Evolutionary conservation across 2,888 invertebrate genomes (phyloP).

Genomic region (Scaptomyza reducta): DNA sequence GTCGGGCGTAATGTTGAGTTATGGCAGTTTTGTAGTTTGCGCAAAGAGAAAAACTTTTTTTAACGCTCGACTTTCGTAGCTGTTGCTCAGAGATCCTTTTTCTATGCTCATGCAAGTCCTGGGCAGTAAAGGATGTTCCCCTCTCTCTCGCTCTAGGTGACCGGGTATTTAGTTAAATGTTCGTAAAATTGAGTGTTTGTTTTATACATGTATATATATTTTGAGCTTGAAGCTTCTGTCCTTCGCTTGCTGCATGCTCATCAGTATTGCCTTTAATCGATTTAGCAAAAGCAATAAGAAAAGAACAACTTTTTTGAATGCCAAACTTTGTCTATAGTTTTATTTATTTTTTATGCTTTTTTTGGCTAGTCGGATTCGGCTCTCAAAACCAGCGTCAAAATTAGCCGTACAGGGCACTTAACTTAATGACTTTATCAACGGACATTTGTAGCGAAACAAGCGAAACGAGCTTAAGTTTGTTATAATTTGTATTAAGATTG

Average conservation of each 20-base stretch:
- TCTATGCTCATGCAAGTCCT: not conserved
- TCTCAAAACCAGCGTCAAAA: constrained; percentile 38
- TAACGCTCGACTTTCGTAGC: constrained; percentile 56
- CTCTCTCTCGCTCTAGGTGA: not conserved
- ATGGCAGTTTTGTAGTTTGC: constrained; percentile 77
- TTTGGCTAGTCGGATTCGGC: not conserved
- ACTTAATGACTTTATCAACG: constrained; percentile 67
- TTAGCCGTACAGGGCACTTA: constrained; percentile 53
- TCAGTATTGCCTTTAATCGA: constrained; percentile 66
- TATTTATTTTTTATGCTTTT: constrained; percentile 17
- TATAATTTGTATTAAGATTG: no score
- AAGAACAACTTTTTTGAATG: constrained; percentile 65
- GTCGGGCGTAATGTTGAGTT: constrained; percentile 74
- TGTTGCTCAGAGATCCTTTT: constrained; percentile 38
- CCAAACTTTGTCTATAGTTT: constrained; percentile 60
- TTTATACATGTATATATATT: constrained; percentile 18
- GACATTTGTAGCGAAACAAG: constrained; percentile 23
- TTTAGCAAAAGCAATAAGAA: constrained; percentile 65
- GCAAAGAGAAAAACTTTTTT: constrained; percentile 54
- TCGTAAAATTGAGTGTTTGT: constrained; percentile 73
- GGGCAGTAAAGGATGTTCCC: not conserved
- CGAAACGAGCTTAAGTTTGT: not conserved
- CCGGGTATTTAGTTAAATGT: constrained; percentile 75
- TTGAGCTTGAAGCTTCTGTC: constrained; percentile 41
- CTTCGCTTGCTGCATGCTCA: not conserved